A percentile compares a stretch with the other conserved stretches of the same genome.
phyloP scores from a whole-genome alignment of 1,140 invertebrate species.

The Paraescarpia echinospica region DNA sequence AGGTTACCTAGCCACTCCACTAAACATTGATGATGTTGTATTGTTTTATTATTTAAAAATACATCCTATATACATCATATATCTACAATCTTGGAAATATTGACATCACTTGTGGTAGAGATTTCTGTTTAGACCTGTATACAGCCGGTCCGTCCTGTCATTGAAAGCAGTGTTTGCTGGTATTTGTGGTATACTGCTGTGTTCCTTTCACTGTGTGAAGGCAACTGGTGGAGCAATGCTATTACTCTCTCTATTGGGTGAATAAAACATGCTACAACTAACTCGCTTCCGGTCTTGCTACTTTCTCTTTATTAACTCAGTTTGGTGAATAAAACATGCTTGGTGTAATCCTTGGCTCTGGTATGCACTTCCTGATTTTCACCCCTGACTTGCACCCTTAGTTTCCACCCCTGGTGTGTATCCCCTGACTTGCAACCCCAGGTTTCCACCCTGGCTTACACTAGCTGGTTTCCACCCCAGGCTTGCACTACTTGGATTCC shows the following conservation, averaged over 20 bases:
- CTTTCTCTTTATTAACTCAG: not conserved
- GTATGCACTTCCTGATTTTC: no score
- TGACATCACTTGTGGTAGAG: not conserved
- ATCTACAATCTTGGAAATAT: not conserved
- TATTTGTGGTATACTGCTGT: not conserved
- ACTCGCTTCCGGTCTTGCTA: not conserved
- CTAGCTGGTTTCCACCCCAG: no score
- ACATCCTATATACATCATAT: no score
- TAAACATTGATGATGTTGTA: no score
- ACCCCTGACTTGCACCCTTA: no score
- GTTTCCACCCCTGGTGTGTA: no score
- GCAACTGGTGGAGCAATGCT: not conserved
- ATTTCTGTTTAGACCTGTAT: not conserved
- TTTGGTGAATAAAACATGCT: not conserved
- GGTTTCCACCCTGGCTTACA: no score
- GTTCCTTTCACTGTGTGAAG: not conserved
- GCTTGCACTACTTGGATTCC: no score
- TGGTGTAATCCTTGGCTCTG: no score
- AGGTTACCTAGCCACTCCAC: no score
- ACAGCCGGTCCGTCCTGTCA: not conserved
- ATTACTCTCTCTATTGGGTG: not conserved
- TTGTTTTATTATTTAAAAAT: no score
- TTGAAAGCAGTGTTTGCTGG: not conserved
- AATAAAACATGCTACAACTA: not conserved
- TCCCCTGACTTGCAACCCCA: no score